phyloP scores from a whole-genome alignment of 2,113 vertebrate genomes.

The Manacus vitellinus region DNA sequence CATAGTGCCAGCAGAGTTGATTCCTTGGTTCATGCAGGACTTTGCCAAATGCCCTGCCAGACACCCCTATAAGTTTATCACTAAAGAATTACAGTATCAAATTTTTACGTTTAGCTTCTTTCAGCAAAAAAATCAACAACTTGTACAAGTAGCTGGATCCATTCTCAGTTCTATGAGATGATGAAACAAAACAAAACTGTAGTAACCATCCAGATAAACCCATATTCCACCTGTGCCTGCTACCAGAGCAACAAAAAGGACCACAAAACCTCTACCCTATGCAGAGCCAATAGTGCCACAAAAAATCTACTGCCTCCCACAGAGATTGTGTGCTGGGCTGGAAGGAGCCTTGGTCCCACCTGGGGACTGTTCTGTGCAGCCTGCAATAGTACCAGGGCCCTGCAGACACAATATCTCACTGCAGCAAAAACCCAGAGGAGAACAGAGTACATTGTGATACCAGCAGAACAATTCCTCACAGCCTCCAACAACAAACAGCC shows the following conservation, averaged over 20 bases:
- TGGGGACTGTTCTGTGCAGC: background rate
- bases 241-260: background rate
- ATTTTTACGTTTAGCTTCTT: background rate
- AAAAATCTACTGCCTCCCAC: accelerated
- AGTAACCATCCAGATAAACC: background rate
- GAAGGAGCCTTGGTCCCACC: background rate
- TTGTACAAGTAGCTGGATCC: background rate
- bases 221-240: background rate
- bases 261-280: accelerated
- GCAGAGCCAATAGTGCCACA: accelerated
- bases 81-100: background rate
- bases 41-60: background rate
- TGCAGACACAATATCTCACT: background rate
- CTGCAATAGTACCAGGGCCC: background rate
- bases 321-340: background rate
- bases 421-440: accelerated
- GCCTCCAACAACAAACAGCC: background rate
- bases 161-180: background rate
- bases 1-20: accelerated
- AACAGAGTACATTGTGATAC: accelerated
- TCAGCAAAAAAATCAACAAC: background rate
- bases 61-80: accelerated
- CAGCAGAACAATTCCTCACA: background rate
- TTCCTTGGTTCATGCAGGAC: background rate
- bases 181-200: background rate